Percentiles rank a stretch among this genome's conserved stretches.
Evolutionary conservation across 2,113 vertebrate species (phyloP).

Genomic region (Erythrocebus patas): DNA sequence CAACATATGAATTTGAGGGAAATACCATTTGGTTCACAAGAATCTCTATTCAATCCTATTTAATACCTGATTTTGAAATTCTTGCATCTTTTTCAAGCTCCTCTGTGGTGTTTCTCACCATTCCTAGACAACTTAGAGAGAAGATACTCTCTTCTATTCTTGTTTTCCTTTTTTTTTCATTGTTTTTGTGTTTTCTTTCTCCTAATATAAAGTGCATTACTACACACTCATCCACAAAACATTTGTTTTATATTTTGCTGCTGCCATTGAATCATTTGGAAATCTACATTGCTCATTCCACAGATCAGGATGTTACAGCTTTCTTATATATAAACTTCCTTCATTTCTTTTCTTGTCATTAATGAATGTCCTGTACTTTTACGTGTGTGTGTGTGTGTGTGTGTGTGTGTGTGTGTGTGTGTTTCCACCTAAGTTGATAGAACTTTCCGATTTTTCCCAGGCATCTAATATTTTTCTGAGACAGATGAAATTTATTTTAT

Average conservation of each 20-base stretch:
- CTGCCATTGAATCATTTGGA: background rate
- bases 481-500: background rate
- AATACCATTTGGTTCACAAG: background rate
- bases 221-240: background rate
- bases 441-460: background rate
- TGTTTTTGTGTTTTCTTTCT: background rate
- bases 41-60: background rate
- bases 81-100: background rate
- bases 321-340: background rate
- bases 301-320: background rate
- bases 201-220: background rate
- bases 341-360: background rate
- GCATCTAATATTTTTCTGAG: background rate
- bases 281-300: background rate
- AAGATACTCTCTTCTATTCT: background rate
- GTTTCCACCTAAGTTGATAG: background rate
- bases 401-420: background rate
- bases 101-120: background rate
- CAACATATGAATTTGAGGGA: background rate
- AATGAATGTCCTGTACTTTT: background rate
- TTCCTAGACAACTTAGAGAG: background rate
- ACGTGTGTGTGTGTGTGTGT: too few species aligned
- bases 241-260: background rate
- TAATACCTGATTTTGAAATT: background rate
- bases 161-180: background rate